Evolutionary conservation across 92 coral and sea anemone species (phyloP), one percentile per base, ranked within the genome.

Genomic region (Epizoanthus scotinus): DNA sequence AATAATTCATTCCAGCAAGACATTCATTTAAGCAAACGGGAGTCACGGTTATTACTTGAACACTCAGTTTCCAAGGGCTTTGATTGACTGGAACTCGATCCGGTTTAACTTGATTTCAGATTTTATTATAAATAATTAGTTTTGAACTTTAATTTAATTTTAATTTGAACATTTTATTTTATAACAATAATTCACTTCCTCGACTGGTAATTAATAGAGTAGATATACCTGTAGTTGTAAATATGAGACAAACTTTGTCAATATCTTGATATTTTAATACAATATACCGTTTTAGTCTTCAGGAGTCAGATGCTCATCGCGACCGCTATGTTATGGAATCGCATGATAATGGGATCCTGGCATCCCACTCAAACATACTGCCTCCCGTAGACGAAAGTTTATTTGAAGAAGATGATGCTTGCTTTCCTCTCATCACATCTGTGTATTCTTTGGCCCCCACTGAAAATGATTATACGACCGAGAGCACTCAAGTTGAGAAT

Each of bases 401-500:
- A 15, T 85, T 93, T 26, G 92, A 81, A 21, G 97, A 90, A n/a
- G 89, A 85, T 22, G 89, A 90, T 20, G 86, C 79, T 5, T 90
- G 94, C 10, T 63, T 87, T n/a, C 94, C 92, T 5, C 84, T 89
- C 9, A 93, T 93, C 20, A 86, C 94, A 14, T 91, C 97, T 2
- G 97, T 93, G 21, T 93, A 78, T 70, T 93, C 97, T 25, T 86
- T 93, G 52, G 97, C 97, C 38, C 21, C 83, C 31, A 20, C 71
- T 29, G 82, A 52, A 59, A 75, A 26, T n/a, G 78, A 56, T 13
- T 13, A 20, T 38, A 60, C n/a, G 14, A 40, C 34, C 22, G 55
- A 75, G 27, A 38, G 42, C 3, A 36, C 0, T 55, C 34, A 75
- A 21, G 34, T 17, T 21, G n/a, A 50, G 18, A 24, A 34, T n/a